Evolutionary conservation across 2,888 invertebrate species (phyloP), one percentile per base, ranked within the genome.

Genomic region (Panzeria rudis): DNA sequence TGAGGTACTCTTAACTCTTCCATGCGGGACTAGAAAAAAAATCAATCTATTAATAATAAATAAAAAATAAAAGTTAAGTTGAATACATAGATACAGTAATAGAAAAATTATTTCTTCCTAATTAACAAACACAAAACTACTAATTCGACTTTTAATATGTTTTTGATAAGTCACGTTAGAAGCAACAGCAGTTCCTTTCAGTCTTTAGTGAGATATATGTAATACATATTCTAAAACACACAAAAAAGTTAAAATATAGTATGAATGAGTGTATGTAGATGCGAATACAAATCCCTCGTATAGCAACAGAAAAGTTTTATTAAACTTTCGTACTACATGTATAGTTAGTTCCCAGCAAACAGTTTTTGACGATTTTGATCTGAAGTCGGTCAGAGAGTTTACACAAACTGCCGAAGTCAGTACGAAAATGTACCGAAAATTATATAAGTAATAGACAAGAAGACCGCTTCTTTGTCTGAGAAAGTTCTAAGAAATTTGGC

Each of bases 121-220:
- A 82, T 85, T 75, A 79, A 75, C 82, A 78, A 85, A 75, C 32
- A 80, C 61, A 81, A 62, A 84, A 78, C 56, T 78, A 78, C 64
- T 81, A 85, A 85, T 78, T 82, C 78, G 78, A 80, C 83, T 83
- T 86, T 86, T 87, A 87, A 87, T 87, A 83, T 86, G 84, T 73
- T 87, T 85, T 86, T 87, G 85, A 86, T 84, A 86, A 85, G 81
- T 86, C 76, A 86, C 85, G 87, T 87, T 85, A 87, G 75, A 83
- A 79, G 85, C 86, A 85, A 86, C 81, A 82, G 79, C 75, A 75
- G 73, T 73, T 59, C 52, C 25, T 64, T 75, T 35, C 56, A 23
- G 47, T 82, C 59, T 44, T 79, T 69, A 73, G 56, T 50, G 32
- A 29, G 29, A 73, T 6, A n/a, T 2, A 29, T 29, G 5, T 29